Evolutionary conservation across 2,113 vertebrate genomes (phyloP), one percentile per base, ranked within the genome.

Genomic region (Ammodytes dubius): DNA sequence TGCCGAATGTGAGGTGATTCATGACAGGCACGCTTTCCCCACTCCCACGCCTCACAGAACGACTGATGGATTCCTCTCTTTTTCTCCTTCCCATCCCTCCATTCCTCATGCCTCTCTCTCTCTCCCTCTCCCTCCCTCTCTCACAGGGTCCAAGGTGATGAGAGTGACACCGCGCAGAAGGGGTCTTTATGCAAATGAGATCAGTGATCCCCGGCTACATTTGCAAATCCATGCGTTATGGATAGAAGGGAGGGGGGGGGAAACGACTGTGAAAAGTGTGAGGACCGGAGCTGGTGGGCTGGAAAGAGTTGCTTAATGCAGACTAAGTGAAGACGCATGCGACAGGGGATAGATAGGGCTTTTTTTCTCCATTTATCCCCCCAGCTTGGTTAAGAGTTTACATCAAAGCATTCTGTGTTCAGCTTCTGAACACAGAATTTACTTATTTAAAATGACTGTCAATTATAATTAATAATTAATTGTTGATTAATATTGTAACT

Each of bases 171-270:
- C n/a, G 72, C 59, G 47, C 86, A 89, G 83, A 89, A 80, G 85
- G 77, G 83, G 77, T 85, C 74, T 90, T 91, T 87, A 94, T 93
- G 93, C 81, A 93, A 93, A 94, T 87, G 47, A 87, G 77, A 77
- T 73, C 70, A 81, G 73, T 60, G 57, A 88, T 80, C 19, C 15
- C 15, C 9, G 0, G 15, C 81, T 79, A 27, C 79, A 79, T 88
- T 88, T 87, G 70, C 85, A 88, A 85, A 89, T 74, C 77, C 65
- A 78, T 67, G 78, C 19, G 60, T 88, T 89, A 85, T 70, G 60
- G 87, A 84, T 58, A 70, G 80, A 84, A 14, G 27, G 27, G 27
- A 2, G 27, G 27, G 27, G 27, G 27, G 27, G 27, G 42, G 45
- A 15, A 80, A 54, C 54, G 35, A 87, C 46, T 76, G 64, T 10